Percentiles rank a stretch among this genome's conserved stretches.
phyloP scores from a whole-genome alignment of 2,113 vertebrate species.

The Arizona elegans region DNA sequence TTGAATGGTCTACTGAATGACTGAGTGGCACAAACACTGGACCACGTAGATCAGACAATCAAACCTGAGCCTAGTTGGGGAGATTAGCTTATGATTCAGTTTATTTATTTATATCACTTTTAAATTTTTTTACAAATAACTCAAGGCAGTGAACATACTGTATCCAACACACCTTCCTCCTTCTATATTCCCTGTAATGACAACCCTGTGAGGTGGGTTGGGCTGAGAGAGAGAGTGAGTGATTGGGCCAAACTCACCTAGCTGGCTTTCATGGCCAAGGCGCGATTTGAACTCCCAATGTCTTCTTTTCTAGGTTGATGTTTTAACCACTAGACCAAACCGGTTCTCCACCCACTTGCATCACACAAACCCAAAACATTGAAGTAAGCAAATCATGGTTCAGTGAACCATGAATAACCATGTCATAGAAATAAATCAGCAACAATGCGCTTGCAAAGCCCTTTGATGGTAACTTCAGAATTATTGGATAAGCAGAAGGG shows the following conservation, averaged over 20 bases:
- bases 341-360: background rate
- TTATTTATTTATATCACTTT: background rate
- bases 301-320: background rate
- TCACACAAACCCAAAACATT: background rate
- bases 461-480: background rate
- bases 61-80: background rate
- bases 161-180: background rate
- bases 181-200: background rate
- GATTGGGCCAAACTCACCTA: background rate
- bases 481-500: background rate
- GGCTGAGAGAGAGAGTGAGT: background rate
- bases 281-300: accelerated
- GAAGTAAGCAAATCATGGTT: background rate
- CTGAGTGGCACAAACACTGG: background rate
- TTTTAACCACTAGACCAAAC: background rate
- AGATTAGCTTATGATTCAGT: background rate
- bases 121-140: background rate
- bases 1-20: background rate
- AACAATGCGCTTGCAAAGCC: background rate
- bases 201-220: background rate
- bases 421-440: background rate
- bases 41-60: background rate
- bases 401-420: background rate
- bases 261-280: background rate
- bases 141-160: background rate